Conservation (phyloP, 2,888 invertebrate genomes). For the Scaptomyza flava region DNA sequence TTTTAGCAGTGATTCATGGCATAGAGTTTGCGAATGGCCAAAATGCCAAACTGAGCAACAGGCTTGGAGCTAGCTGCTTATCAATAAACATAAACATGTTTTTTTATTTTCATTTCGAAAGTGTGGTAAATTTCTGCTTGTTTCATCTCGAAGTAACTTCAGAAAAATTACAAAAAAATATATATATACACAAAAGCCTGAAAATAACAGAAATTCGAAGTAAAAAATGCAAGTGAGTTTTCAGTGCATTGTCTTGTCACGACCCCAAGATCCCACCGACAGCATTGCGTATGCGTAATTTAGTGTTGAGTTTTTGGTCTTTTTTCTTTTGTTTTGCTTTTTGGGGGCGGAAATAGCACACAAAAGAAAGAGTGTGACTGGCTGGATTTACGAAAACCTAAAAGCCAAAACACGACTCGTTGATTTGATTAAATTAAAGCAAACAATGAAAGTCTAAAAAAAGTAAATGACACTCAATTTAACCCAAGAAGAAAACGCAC, state of each 20-base stretch:
- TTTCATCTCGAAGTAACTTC: conserved; percentile 25
- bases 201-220: conserved; percentile 3
- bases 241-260: conserved; percentile 56
- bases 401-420: conserved; percentile 17
- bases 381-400: conserved; percentile 10
- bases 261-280: conserved; percentile 32
- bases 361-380: conserved; percentile 49
- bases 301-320: conserved; percentile 26
- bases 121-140: conserved; percentile 57
- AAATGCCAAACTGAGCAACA: conserved; percentile 33
- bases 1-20: conserved; percentile 72
- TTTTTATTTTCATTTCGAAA: conserved; percentile 47
- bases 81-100: conserved; percentile 55
- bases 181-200: conserved; percentile 21
- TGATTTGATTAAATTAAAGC: conserved; percentile 56
- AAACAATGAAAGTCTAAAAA: conserved; percentile 21
- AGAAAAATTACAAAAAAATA: conserved; percentile 6
- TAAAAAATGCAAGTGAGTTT: conserved; percentile 55
- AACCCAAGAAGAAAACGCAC: conserved; percentile 44
- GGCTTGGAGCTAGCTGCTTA: conserved; percentile 47
- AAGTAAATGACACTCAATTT: conserved; percentile 49
- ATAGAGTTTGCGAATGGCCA: conserved; percentile 51
- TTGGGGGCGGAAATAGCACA: conserved; percentile 46
- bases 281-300: conserved; percentile 62
- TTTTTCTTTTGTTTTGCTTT: conserved; percentile 17